A percentile compares a stretch with the other conserved stretches of the same genome.
Evolutionary conservation across 1,140 invertebrate species (phyloP).

Genomic region (Sycobia sp.): DNA sequence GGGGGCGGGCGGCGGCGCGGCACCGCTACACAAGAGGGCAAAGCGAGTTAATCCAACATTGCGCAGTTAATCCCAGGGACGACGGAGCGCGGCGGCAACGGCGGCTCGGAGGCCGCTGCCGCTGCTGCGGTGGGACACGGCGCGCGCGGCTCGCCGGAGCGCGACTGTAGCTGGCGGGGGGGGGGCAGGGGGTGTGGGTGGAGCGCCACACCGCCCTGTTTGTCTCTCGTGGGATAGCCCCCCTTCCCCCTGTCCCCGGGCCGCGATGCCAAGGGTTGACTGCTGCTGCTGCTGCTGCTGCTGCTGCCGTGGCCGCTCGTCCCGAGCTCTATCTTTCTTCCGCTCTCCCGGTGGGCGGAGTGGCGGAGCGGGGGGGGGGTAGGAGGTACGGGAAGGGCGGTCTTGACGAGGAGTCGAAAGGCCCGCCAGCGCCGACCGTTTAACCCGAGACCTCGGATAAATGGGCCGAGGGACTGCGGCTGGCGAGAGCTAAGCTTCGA

Average conservation of each 20-base stretch:
- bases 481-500: too few relatives aligned
- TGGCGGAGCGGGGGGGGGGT: too few relatives aligned
- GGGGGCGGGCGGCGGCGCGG: too few relatives aligned
- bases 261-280: too few relatives aligned
- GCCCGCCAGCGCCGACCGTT: not conserved
- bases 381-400: not conserved
- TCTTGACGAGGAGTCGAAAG: slow-evolving; percentile 10
- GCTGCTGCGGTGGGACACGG: too few relatives aligned
- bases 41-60: slow-evolving; percentile 27
- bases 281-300: not conserved
- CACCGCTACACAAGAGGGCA: too few relatives aligned
- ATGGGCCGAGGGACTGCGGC: too few relatives aligned
- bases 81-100: too few relatives aligned
- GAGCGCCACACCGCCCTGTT: not conserved
- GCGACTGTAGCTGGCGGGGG: too few relatives aligned
- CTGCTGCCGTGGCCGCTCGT: not conserved
- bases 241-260: not conserved
- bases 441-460: not conserved
- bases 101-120: slow-evolving; percentile 1
- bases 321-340: not conserved
- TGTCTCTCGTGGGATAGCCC: not conserved
- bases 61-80: slow-evolving; percentile 11
- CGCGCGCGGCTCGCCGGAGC: not conserved
- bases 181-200: too few relatives aligned
- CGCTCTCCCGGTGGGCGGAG: too few relatives aligned